Evolutionary conservation across 2,888 invertebrate genomes (phyloP).

Genomic region (Lordiphosa andalusiaca): DNA sequence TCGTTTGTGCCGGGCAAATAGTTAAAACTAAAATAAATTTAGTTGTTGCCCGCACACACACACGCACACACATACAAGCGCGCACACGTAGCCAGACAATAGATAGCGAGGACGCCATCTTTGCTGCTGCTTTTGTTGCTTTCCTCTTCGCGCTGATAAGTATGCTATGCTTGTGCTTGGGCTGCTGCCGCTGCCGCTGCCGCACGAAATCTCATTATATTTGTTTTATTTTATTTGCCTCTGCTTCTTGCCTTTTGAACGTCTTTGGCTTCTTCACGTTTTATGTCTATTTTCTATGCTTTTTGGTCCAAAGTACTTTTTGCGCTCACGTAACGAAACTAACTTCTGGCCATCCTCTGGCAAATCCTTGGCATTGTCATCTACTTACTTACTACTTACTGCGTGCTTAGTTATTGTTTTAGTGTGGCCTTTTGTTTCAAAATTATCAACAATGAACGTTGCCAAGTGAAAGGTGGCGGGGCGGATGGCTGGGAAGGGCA

Average conservation of each 20-base stretch:
- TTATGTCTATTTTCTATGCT: conserved; percentile 30
- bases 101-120: conserved; percentile 66
- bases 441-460: conserved; percentile 68
- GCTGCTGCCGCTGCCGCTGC: conserved; percentile 28
- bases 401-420: conserved; percentile 74
- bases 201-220: conserved; percentile 78
- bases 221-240: conserved; percentile 72
- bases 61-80: conserved; percentile 14
- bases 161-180: conserved; percentile 55
- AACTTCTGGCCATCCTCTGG: conserved; percentile 23
- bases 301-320: conserved; percentile 23
- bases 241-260: conserved; percentile 29
- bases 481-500: conserved; percentile 3
- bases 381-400: conserved; percentile 72
- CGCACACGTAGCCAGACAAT: conserved; percentile 41
- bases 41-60: conserved; percentile 38
- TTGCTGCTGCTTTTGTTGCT: conserved; percentile 34
- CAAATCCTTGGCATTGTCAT: conserved; percentile 53
- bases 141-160: conserved; percentile 58
- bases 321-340: conserved; percentile 22
- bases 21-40: conserved; percentile 74
- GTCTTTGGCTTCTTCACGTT: conserved; percentile 27
- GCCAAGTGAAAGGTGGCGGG: conserved; percentile 23
- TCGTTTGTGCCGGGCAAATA: conserved; percentile 66
- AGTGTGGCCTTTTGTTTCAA: conserved; percentile 69